Base-by-base conservation (phyloP, 2,113 vertebrate species). In the Capra hircus region DNA sequence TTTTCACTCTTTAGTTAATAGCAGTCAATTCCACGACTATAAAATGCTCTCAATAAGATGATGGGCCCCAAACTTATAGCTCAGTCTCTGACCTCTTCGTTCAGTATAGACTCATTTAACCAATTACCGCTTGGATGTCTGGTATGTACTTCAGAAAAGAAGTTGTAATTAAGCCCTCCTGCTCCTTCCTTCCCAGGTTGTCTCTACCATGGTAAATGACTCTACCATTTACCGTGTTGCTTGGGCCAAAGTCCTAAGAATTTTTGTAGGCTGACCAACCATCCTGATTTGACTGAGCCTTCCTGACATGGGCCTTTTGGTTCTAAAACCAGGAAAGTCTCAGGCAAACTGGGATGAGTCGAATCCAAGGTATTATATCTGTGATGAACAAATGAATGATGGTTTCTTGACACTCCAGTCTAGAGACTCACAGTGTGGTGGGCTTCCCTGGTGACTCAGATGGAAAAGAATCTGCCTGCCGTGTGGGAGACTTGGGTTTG, bases 311-410 rank as follows among this genome's bases (percentile, higher is more conserved):
- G 23, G 33, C 45, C 11, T 90, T 88, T 74, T 8, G 14, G 52
- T 83, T 30, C 53, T 92, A 67, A 86, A 91, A 52, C 25, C 55
- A 86, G 9, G 28, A 57, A 80, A 74, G 7, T 52, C n/a, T 92
- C 57, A 52, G 2, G 27, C 3, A 48, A 91, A 25, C 21, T 45
- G 12, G 25, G 10, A 33, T 88, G n/a, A 64, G 2, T 25, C 9
- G 19, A 57, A 60, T 36, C 15, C 3, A 77, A 81, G n/a, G 0
- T 21, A 43, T 67, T 90, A 83, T 82, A 94, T 90, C 48, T 43
- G 1, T 57, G 33, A 87, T 57, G 25, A 97, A 52, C 81, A n/a
- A 96, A 85, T 93, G 40, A 87, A 55, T 91, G 64, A 14, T 48
- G 48, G 10, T 81, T 88, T 67, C 2, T 28, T 74, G 30, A 45